Evolutionary conservation across 1,140 invertebrate genomes (phyloP).

Genomic region (Drosophila arizonae): DNA sequence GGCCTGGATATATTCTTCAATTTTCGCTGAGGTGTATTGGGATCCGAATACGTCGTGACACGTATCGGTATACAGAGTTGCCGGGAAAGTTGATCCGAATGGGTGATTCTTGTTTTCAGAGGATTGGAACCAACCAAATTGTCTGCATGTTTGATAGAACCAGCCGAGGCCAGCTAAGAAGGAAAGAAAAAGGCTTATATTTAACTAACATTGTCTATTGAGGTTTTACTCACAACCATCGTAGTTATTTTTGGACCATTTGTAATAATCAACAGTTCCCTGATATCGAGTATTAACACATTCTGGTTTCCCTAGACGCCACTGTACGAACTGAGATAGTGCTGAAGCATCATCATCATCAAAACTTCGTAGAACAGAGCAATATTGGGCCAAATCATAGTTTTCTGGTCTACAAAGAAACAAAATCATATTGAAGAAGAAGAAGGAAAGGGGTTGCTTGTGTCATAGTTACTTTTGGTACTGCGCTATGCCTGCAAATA

Average conservation of each 20-base stretch:
- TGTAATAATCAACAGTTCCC: slow-evolving; percentile 54
- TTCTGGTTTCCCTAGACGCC: slow-evolving; percentile 26
- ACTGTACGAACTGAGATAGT: slow-evolving; percentile 59
- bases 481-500: slow-evolving; percentile 73
- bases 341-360: slow-evolving; percentile 64
- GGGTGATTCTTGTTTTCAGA: slow-evolving; percentile 85
- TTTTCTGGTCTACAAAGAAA: slow-evolving; percentile 39
- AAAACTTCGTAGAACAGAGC: slow-evolving; percentile 51
- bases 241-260: slow-evolving; percentile 55
- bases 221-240: slow-evolving; percentile 50
- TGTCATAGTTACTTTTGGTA: slow-evolving; percentile 58
- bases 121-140: slow-evolving; percentile 90
- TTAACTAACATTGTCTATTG: neutral
- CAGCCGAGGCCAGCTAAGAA: slow-evolving; percentile 81
- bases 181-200: neutral
- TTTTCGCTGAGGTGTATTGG: slow-evolving; percentile 39
- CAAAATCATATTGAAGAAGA: neutral
- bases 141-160: slow-evolving; percentile 89
- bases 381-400: slow-evolving; percentile 47
- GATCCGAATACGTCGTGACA: slow-evolving; percentile 87
- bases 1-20: slow-evolving; percentile 75
- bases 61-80: slow-evolving; percentile 85
- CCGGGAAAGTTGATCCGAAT: slow-evolving; percentile 85
- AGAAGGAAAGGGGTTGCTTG: neutral
- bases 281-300: slow-evolving; percentile 59